Base-by-base conservation (phyloP, 2,888 invertebrate genomes). In the Unio pictorum region DNA sequence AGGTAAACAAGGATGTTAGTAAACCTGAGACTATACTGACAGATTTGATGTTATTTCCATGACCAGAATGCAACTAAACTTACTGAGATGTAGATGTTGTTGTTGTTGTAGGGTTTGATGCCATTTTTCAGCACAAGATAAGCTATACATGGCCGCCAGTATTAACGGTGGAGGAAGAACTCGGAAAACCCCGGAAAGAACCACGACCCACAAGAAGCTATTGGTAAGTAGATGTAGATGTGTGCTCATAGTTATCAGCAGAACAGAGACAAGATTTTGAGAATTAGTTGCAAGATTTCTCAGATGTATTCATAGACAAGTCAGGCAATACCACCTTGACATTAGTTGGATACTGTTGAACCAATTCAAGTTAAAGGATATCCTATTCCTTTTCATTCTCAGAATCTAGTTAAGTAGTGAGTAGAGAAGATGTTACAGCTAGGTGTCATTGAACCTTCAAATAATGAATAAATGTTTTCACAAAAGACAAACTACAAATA, bases 401-500 rank as follows among this genome's bases (percentile, higher is more conserved):
- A 54, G 45, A 65, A 67, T 23, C 59, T 65, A 34, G 64, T 77
- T 18, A 68, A 34, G 34, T 6, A 74, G 7, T 64, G 64, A 17
- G 73, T 80, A 2, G 55, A 63, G 34, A 70, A 76, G 18, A 76
- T 80, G 75, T 65, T 75, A 55, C 34, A 77, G 4, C 64, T 71
- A 58, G 72, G 67, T 17, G 64, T 79, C 23, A 76, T 79, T 26
- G 74, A 78, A 66, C 68, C 70, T 6, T 80, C 78, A 4, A 30
- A 67, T 28, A 45, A 66, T 15, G 81, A 81, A 15, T 72, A 73
- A 30, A 75, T 82, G 5, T 79, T 81, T 75, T 65, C 68, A 4
- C 69, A 76, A n/a, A 28, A 79, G 1, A 57, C 71, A 7, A 57
- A 61, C 7, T 60, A 66, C 55, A 76, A 70, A 58, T 81, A 71